Percentiles rank a stretch among this genome's conserved stretches.
These are phyloP conservation scores for Epirrhoe tristata DNA, from an alignment of 2,888 invertebrate species.

Conservation along the genomic window DNA sequence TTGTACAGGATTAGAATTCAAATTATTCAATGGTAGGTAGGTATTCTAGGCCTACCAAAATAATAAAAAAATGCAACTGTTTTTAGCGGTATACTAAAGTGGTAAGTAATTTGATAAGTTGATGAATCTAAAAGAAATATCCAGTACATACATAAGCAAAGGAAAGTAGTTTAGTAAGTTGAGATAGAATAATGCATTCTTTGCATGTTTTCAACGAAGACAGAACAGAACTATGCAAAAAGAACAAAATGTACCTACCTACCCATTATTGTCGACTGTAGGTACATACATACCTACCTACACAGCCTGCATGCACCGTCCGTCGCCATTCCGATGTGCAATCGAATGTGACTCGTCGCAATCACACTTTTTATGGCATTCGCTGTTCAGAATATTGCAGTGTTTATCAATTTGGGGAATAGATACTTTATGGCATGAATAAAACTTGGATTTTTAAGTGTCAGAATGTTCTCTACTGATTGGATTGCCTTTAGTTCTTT, in stretches of 20 bases:
- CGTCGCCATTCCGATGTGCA: conserved; percentile 60
- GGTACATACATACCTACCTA: no score
- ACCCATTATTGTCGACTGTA: conserved; percentile 23
- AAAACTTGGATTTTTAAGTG: neutral
- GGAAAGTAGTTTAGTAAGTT: neutral
- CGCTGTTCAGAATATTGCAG: conserved; percentile 18
- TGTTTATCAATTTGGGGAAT: conserved; percentile 16
- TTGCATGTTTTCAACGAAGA: no score
- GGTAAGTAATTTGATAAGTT: no score
- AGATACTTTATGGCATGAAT: conserved; percentile 6
- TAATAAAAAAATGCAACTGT: no score
- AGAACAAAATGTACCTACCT: neutral
- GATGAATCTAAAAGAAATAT: no score
- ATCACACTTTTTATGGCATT: conserved; percentile 43
- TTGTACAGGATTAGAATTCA: no score
- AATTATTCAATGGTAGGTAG: no score
- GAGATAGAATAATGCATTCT: no score
- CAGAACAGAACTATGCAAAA: neutral
- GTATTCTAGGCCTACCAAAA: no score
- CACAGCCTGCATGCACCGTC: conserved; percentile 30
- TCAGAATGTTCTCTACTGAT: neutral
- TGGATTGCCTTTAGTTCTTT: no score
- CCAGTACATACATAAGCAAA: no score
- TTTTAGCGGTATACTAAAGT: no score
- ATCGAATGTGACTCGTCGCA: conserved; percentile 70